A percentile compares a stretch with the other conserved stretches of the same genome.
phyloP scores from a whole-genome alignment of 2,888 invertebrate species.

The Chloromyia formosa region DNA sequence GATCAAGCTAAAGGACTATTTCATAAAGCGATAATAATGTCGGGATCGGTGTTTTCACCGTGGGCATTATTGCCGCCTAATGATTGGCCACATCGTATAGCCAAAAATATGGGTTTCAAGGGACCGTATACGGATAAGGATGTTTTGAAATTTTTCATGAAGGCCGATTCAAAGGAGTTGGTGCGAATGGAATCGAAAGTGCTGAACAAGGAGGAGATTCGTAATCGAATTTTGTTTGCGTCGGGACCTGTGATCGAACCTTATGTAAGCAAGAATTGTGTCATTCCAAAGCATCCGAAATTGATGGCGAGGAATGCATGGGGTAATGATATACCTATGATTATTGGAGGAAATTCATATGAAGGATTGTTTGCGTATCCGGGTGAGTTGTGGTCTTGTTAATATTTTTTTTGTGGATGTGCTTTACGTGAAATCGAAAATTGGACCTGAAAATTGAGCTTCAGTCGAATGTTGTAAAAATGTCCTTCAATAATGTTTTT shows the following conservation, averaged over 20 bases:
- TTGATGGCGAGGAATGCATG: conserved; percentile 61
- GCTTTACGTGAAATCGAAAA: too few species aligned
- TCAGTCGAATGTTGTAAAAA: too few species aligned
- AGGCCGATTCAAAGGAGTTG: conserved; percentile 58
- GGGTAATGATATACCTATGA: conserved; percentile 61
- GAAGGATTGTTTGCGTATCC: conserved; percentile 61
- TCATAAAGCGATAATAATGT: conserved; percentile 61
- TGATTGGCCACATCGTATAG: conserved; percentile 59
- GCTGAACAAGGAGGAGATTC: conserved; percentile 59
- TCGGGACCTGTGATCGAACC: conserved; percentile 61
- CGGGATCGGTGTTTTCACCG: conserved; percentile 58
- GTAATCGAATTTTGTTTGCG: conserved; percentile 57
- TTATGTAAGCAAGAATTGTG: conserved; percentile 57
- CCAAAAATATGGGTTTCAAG: conserved; percentile 59
- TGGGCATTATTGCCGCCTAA: conserved; percentile 59
- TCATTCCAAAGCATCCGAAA: conserved; percentile 58
- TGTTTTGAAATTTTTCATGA: conserved; percentile 60
- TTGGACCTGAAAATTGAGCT: too few species aligned
- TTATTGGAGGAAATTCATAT: conserved; percentile 61
- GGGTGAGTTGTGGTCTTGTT: conserved; percentile 42
- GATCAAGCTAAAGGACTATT: conserved; percentile 64
- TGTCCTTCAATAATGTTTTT: too few species aligned
- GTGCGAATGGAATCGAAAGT: conserved; percentile 59
- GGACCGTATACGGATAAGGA: conserved; percentile 59
- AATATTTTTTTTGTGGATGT: not conserved